These are phyloP conservation scores for Apistogramma diplotaenia DNA, from an alignment of 2,113 vertebrate genomes.

Conservation along the genomic window DNA sequence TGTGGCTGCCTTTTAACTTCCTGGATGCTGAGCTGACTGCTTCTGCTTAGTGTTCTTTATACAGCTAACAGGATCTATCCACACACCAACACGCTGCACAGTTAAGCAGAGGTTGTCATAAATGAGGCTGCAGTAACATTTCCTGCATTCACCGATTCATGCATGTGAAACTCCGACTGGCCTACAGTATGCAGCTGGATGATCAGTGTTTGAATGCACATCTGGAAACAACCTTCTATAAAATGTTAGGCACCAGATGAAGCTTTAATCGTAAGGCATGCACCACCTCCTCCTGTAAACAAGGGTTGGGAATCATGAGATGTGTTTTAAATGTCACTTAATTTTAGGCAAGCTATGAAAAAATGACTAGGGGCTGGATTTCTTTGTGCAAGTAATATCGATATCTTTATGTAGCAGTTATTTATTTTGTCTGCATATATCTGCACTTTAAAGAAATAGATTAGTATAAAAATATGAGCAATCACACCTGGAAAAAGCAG, in stretches of 20 bases:
- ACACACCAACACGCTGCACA: neutral
- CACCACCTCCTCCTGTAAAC: neutral
- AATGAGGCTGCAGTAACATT: neutral
- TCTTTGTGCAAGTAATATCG: neutral
- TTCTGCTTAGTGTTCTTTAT: neutral
- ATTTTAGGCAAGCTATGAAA: neutral
- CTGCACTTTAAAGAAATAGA: neutral
- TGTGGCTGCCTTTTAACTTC: neutral
- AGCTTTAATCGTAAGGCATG: conserved; percentile 32
- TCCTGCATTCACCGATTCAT: neutral
- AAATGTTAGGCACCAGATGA: conserved; percentile 27
- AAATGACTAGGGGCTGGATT: neutral
- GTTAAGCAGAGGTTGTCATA: neutral
- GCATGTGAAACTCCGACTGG: neutral
- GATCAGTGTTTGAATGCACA: conserved; percentile 4
- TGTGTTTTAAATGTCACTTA: neutral
- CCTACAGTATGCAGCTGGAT: neutral
- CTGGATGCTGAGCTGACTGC: neutral
- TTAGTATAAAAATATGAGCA: neutral
- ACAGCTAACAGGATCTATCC: neutral
- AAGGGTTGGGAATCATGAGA: conserved; percentile 6
- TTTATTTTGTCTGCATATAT: neutral
- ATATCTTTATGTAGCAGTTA: neutral
- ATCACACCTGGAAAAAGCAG: neutral
- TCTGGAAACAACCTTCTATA: conserved; percentile 32